Conservation (phyloP, 2,888 invertebrate species). For the Dicranocentrus wangi region DNA sequence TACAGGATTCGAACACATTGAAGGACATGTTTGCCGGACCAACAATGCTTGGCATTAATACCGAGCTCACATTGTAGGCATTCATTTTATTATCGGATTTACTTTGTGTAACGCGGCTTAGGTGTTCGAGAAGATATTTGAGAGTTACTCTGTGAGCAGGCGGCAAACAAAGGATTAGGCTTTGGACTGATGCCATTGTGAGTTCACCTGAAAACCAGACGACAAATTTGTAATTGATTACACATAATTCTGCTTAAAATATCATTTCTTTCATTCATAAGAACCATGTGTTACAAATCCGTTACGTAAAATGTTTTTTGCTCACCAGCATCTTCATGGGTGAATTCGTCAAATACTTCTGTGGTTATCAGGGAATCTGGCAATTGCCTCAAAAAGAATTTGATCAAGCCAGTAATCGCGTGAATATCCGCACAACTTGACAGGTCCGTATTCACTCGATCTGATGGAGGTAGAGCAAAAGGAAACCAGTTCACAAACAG, state of each 20-base stretch:
- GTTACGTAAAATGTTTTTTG: not conserved
- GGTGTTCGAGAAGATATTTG: slow-evolving; percentile 87
- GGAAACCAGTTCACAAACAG: not conserved
- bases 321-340: slow-evolving; percentile 25
- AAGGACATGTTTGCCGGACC: slow-evolving; percentile 50
- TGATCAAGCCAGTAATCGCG: slow-evolving; percentile 91
- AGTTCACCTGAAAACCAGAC: slow-evolving; percentile 31
- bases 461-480: slow-evolving; percentile 75
- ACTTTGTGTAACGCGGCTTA: slow-evolving; percentile 86
- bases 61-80: slow-evolving; percentile 91
- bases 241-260: too few species aligned
- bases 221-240: not conserved
- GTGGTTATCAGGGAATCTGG: slow-evolving; percentile 93
- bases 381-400: slow-evolving; percentile 87
- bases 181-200: slow-evolving; percentile 41
- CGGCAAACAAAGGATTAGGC: slow-evolving; percentile 78
- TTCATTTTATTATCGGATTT: slow-evolving; percentile 92
- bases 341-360: slow-evolving; percentile 80
- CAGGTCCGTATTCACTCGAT: slow-evolving; percentile 87
- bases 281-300: too few species aligned
- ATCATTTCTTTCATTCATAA: too few species aligned
- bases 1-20: slow-evolving; percentile 20
- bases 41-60: slow-evolving; percentile 89
- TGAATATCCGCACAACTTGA: slow-evolving; percentile 83
- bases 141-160: slow-evolving; percentile 89